phyloP scores from a whole-genome alignment of 1,140 invertebrate species.

The Zaprionus inermis region DNA sequence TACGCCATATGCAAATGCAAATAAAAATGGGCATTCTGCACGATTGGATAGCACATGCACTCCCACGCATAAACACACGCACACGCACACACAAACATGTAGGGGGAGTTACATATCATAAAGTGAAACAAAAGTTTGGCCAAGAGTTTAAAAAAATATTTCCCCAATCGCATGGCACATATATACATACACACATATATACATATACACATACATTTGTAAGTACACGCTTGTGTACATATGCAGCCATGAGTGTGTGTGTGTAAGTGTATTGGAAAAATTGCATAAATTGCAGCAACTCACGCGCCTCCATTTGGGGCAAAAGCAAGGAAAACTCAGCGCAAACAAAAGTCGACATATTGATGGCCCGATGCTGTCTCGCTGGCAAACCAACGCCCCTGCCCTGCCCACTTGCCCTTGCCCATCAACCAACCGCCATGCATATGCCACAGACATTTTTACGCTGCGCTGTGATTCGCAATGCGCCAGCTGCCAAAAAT shows the following conservation, averaged over 20 bases:
- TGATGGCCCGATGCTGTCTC: slow-evolving; percentile 30
- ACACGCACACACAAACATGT: slow-evolving; percentile 24
- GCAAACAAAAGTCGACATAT: slow-evolving; percentile 63
- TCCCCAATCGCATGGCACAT: neutral
- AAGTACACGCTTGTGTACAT: neutral
- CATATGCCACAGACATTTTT: neutral
- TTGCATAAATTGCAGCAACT: slow-evolving; percentile 62
- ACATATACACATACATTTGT: neutral
- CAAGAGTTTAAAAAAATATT: slow-evolving; percentile 53
- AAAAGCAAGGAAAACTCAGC: slow-evolving; percentile 31
- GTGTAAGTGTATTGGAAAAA: slow-evolving; percentile 31
- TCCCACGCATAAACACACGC: slow-evolving; percentile 27
- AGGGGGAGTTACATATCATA: slow-evolving; percentile 47
- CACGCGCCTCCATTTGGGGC: slow-evolving; percentile 18
- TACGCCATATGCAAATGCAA: slow-evolving; percentile 73
- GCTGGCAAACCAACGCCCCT: neutral
- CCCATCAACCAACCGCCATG: too few species aligned
- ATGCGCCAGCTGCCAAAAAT: slow-evolving; percentile 25
- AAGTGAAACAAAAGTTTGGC: slow-evolving; percentile 68
- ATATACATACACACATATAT: neutral
- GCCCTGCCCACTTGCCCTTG: too few species aligned
- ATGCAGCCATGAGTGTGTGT: neutral
- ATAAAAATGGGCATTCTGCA: slow-evolving; percentile 77
- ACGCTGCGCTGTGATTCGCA: slow-evolving; percentile 50
- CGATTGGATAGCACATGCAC: slow-evolving; percentile 63